Evolutionary conservation across 2,888 invertebrate species (phyloP).

Genomic region (Arctia plantaginis): DNA sequence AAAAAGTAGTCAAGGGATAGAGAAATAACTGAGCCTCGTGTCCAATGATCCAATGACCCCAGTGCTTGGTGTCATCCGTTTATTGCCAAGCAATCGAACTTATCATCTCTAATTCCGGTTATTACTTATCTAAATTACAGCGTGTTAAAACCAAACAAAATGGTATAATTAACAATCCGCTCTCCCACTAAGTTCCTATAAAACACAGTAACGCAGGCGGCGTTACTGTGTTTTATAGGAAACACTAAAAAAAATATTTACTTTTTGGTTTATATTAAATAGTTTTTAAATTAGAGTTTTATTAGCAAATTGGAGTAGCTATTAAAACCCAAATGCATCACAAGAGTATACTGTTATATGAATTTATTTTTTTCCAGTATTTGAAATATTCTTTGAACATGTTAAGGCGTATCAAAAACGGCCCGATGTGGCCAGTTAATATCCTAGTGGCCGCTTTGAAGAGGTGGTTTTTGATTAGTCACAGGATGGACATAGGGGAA

Average conservation of each 20-base stretch:
- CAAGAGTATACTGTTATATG: conserved; percentile 9
- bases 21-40: too few species aligned
- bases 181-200: conserved; percentile 17
- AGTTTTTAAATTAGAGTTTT: conserved; percentile 39
- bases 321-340: conserved; percentile 26
- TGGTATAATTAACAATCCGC: background rate
- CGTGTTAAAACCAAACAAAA: background rate
- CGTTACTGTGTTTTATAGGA: too few species aligned
- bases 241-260: conserved; percentile 6
- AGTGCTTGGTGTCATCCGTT: background rate
- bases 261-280: conserved; percentile 28
- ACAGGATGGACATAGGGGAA: background rate
- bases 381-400: background rate
- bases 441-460: background rate
- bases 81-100: background rate
- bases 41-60: too few species aligned
- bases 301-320: conserved; percentile 38
- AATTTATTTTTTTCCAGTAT: background rate
- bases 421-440: background rate
- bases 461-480: too few species aligned
- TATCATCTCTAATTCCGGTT: background rate
- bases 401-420: background rate
- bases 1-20: too few species aligned
- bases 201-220: background rate
- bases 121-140: background rate